Percentiles rank a stretch among this genome's conserved stretches.
These are phyloP conservation scores for Eumaeus atala DNA, from an alignment of 1,140 invertebrate species.

Conservation along the genomic window DNA sequence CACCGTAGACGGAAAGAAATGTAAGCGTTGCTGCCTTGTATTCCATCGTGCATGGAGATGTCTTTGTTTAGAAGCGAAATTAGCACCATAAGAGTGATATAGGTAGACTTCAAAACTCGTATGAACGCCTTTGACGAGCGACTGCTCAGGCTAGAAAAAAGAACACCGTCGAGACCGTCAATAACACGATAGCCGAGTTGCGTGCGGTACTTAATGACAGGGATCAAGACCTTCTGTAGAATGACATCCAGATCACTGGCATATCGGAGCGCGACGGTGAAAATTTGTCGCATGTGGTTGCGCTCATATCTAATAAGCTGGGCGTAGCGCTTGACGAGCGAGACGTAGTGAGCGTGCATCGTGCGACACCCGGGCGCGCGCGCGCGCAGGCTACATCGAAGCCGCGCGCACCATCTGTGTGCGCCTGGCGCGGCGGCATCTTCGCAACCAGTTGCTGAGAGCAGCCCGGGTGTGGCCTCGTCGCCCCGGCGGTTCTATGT, in stretches of 20 bases:
- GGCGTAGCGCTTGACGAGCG: neutral
- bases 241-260: constrained; percentile 2
- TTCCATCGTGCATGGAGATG: too few relatives aligned
- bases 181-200: neutral
- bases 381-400: too few relatives aligned
- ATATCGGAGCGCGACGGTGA: neutral
- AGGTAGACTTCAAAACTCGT: too few relatives aligned
- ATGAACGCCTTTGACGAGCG: too few relatives aligned
- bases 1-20: too few relatives aligned
- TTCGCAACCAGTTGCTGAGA: constrained; percentile 3
- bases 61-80: too few relatives aligned
- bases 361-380: too few relatives aligned
- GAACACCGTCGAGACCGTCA: too few relatives aligned
- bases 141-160: too few relatives aligned
- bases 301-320: neutral
- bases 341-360: neutral
- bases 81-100: too few relatives aligned
- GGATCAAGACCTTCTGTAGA: neutral
- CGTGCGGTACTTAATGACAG: neutral
- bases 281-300: neutral
- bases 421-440: neutral
- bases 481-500: constrained; percentile 6
- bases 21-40: too few relatives aligned
- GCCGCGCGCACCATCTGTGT: too few relatives aligned
- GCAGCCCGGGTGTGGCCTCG: neutral